These are phyloP conservation scores for Tringa solitaria DNA, from an alignment of 2,113 vertebrate genomes.

Conservation along the genomic window DNA sequence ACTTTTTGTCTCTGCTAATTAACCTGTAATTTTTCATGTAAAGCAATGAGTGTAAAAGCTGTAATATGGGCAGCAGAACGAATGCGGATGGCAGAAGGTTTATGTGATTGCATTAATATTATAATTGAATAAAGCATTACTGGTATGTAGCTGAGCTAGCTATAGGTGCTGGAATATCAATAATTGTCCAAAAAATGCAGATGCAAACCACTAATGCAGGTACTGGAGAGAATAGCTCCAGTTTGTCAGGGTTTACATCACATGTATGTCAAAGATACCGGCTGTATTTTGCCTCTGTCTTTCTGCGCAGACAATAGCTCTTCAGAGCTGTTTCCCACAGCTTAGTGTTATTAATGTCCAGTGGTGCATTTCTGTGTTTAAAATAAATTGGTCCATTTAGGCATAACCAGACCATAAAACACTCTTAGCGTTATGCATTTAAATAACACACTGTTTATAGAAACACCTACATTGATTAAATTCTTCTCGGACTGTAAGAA, in stretches of 20 bases:
- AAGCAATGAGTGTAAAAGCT: constrained; percentile 13
- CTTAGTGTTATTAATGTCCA: constrained; percentile 22
- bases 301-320: background rate
- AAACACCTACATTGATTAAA: background rate
- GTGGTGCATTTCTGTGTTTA: background rate
- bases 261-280: background rate
- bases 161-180: background rate
- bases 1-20: background rate
- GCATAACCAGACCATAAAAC: constrained; percentile 26
- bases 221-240: background rate
- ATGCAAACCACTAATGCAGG: background rate
- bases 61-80: background rate
- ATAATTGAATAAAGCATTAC: background rate
- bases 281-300: background rate
- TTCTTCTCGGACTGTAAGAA: background rate
- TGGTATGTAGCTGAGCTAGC: background rate
- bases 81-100: background rate
- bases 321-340: background rate
- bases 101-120: background rate
- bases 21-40: constrained; percentile 20
- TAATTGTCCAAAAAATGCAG: background rate
- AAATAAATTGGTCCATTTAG: constrained; percentile 24
- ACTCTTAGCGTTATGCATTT: background rate
- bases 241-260: background rate
- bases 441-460: background rate